Conservation (phyloP, 2,113 vertebrate genomes). For the Stigmatopora nigra region DNA sequence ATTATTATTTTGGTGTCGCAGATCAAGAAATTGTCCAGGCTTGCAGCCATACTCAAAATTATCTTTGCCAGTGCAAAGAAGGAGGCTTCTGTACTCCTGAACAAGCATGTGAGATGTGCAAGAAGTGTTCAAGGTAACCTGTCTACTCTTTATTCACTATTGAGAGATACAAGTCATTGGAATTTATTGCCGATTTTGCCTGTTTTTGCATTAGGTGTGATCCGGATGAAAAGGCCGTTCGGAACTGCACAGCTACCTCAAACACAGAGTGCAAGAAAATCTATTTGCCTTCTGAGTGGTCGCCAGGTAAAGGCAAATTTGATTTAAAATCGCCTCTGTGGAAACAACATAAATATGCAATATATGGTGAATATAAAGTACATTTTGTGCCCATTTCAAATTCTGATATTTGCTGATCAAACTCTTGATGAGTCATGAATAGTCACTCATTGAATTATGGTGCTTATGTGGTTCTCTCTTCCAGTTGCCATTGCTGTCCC, state of each 20-base stretch:
- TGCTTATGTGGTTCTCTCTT: background rate
- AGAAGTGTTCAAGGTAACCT: constrained; percentile 58
- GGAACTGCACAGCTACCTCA: constrained; percentile 56
- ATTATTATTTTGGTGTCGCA: constrained; percentile 28
- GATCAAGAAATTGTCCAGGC: constrained; percentile 46
- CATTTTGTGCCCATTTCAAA: background rate
- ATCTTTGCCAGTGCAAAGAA: constrained; percentile 55
- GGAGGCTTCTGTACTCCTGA: constrained; percentile 61
- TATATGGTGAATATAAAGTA: background rate
- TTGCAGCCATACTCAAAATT: constrained; percentile 49
- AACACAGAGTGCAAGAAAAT: constrained; percentile 54
- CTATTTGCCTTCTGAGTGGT: background rate
- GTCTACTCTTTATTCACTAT: background rate
- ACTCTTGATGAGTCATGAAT: background rate
- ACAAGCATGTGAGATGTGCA: constrained; percentile 68
- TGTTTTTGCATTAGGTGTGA: constrained; percentile 48
- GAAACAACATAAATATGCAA: background rate
- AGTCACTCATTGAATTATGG: background rate
- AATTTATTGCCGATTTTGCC: background rate
- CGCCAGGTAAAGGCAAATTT: constrained; percentile 18
- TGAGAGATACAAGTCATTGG: background rate
- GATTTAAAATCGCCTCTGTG: background rate
- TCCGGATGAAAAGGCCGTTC: constrained; percentile 45
- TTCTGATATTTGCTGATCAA: no score
- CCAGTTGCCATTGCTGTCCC: background rate